A percentile compares a stretch with the other conserved stretches of the same genome.
Evolutionary conservation across 2,797 vertebrate species (phyloP).

Genomic region (Xenentodon cancila): DNA sequence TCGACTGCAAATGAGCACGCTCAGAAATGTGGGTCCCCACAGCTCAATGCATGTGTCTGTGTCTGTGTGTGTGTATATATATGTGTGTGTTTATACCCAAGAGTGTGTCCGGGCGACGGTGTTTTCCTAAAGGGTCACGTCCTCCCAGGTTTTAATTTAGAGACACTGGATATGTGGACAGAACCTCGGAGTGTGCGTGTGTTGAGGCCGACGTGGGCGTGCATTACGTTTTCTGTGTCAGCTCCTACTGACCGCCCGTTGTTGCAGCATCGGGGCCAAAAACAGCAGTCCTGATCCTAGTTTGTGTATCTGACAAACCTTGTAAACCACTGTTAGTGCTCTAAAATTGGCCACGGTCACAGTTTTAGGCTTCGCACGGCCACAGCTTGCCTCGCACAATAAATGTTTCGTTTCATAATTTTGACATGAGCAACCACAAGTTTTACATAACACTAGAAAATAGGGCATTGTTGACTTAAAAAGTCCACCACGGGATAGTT

Average conservation of each 20-base stretch:
- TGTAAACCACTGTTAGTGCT: slow-evolving; percentile 39
- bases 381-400: slow-evolving; percentile 24
- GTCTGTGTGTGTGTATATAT: not conserved
- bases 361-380: slow-evolving; percentile 16
- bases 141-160: slow-evolving; percentile 77
- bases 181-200: slow-evolving; percentile 44
- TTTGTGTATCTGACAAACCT: slow-evolving; percentile 51
- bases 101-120: slow-evolving; percentile 55
- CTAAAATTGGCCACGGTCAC: slow-evolving; percentile 34
- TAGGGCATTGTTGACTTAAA: slow-evolving; percentile 34
- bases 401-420: slow-evolving; percentile 27
- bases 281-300: slow-evolving; percentile 39
- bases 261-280: slow-evolving; percentile 50
- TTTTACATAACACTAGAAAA: slow-evolving; percentile 20
- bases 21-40: slow-evolving; percentile 71
- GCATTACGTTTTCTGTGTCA: slow-evolving; percentile 21
- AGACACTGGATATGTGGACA: slow-evolving; percentile 75
- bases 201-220: slow-evolving; percentile 23
- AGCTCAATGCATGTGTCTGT: too few species aligned
- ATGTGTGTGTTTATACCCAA: slow-evolving; percentile 36
- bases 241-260: slow-evolving; percentile 29
- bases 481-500: not conserved
- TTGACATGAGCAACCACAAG: slow-evolving; percentile 29
- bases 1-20: slow-evolving; percentile 54
- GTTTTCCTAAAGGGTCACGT: slow-evolving; percentile 77